Percentiles rank a stretch among this genome's conserved stretches.
phyloP scores from a whole-genome alignment of 2,113 vertebrate species.

The Onychostruthus taczanowskii region DNA sequence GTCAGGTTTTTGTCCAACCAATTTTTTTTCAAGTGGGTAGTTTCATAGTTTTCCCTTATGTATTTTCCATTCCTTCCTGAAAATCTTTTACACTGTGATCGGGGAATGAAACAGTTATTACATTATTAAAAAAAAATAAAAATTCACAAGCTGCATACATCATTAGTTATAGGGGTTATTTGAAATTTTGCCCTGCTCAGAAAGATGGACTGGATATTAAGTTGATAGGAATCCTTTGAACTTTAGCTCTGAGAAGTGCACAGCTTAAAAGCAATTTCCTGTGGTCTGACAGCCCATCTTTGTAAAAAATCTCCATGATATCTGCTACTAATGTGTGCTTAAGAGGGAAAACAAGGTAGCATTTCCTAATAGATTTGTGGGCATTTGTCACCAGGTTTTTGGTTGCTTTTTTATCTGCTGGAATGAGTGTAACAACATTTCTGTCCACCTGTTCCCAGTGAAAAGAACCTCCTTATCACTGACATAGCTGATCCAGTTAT shows the following conservation, averaged over 20 bases:
- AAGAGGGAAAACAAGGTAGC: not conserved
- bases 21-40: not conserved
- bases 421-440: not conserved
- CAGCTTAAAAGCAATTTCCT: not conserved
- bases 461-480: constrained; percentile 11
- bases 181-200: not conserved
- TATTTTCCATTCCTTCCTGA: not conserved
- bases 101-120: not conserved
- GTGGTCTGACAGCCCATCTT: not conserved
- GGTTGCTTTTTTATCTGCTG: not conserved
- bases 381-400: not conserved
- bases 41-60: not conserved
- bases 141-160: not conserved
- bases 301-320: not conserved
- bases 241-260: not conserved
- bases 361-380: not conserved
- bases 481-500: constrained; percentile 19
- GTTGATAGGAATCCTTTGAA: not conserved
- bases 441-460: not conserved
- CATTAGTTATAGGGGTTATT: not conserved
- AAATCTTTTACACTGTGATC: not conserved
- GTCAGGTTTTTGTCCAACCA: not conserved
- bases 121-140: not conserved
- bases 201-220: not conserved
- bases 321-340: not conserved